Conservation (phyloP, 1,140 invertebrate species). For the Apolygus lucorum region DNA sequence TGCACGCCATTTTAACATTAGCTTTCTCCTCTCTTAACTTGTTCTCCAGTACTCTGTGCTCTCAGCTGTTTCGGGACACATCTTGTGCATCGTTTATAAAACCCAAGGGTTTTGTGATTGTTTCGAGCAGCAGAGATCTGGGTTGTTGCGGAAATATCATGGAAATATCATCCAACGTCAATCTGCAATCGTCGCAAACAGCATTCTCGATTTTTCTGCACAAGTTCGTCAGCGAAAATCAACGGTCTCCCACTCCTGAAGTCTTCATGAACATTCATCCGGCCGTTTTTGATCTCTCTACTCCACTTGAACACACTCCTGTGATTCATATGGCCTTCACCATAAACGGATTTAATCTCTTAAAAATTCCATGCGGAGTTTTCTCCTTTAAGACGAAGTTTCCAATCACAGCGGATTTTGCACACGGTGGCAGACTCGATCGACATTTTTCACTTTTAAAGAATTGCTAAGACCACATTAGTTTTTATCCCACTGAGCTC, state of each 20-base stretch:
- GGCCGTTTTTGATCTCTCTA: slow-evolving; percentile 28
- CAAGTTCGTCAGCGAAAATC: slow-evolving; percentile 28
- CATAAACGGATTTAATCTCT: background rate
- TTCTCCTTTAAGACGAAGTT: slow-evolving; percentile 3
- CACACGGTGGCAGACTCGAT: slow-evolving; percentile 8
- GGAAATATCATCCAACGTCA: background rate
- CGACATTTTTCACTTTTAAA: slow-evolving; percentile 8
- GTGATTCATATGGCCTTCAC: background rate
- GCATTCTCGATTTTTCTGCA: slow-evolving; percentile 21
- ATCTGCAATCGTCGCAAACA: background rate
- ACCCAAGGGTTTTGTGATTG: background rate
- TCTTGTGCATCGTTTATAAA: background rate
- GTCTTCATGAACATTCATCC: slow-evolving; percentile 30
- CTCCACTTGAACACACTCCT: slow-evolving; percentile 28
- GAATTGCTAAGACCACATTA: background rate
- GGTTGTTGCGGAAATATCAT: background rate
- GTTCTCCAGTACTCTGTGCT: no score
- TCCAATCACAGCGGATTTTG: slow-evolving; percentile 13
- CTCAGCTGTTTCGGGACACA: slow-evolving; percentile 2
- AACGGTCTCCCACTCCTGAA: slow-evolving; percentile 28
- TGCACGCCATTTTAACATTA: no score
- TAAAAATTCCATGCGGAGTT: background rate
- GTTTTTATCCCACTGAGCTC: slow-evolving; percentile 13
- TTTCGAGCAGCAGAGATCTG: background rate
- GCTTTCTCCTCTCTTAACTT: no score